Evolutionary conservation across 1,140 invertebrate species (phyloP).

Genomic region (Heliconius eleuchia): DNA sequence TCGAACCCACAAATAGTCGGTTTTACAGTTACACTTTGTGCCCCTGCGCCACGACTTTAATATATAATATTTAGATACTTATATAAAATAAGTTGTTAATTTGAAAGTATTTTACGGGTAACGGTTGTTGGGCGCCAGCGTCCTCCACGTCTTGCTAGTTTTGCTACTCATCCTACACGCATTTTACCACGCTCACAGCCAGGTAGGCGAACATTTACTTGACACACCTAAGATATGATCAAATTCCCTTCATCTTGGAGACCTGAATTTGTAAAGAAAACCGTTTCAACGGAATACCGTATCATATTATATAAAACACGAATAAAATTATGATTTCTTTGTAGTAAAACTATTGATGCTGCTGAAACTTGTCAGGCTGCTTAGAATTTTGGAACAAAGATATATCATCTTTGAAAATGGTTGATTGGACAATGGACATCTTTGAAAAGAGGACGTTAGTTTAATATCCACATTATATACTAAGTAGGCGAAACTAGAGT

Average conservation of each 20-base stretch:
- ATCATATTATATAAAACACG: not conserved
- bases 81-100: not conserved
- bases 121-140: conserved; percentile 37
- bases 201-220: conserved; percentile 28
- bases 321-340: not conserved
- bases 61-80: no score
- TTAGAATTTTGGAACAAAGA: no score
- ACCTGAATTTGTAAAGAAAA: not conserved
- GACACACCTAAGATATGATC: conserved; percentile 19
- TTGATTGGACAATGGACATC: no score
- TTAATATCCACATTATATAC: no score
- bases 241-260: not conserved
- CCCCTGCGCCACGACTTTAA: no score
- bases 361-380: no score
- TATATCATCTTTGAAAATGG: no score
- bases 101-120: conserved; percentile 24
- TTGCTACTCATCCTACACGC: conserved; percentile 34
- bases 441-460: no score
- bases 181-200: conserved; percentile 32
- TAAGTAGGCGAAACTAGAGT: no score
- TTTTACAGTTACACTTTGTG: no score
- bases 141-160: not conserved
- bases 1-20: no score
- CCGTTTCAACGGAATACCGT: not conserved
- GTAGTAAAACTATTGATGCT: not conserved